These are phyloP conservation scores for Spea multiplicata DNA, from an alignment of 2,113 vertebrate genomes.

Conservation along the genomic window DNA sequence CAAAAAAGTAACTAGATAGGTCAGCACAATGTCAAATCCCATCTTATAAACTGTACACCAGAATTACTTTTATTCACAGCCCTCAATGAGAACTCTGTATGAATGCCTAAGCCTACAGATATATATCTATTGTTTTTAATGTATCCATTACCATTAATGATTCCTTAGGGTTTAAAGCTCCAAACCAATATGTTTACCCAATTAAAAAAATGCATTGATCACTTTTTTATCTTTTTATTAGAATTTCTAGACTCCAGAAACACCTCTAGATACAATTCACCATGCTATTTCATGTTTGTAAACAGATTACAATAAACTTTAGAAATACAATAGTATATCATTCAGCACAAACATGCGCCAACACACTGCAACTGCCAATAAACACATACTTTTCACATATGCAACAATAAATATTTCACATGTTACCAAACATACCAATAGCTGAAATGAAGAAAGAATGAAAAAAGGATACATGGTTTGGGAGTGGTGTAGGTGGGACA, in stretches of 20 bases:
- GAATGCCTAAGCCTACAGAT: no score
- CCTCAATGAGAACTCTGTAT: no score
- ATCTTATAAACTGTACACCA: no score
- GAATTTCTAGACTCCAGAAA: slow-evolving; percentile 23
- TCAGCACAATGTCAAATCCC: no score
- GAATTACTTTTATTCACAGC: no score
- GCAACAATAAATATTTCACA: slow-evolving; percentile 32
- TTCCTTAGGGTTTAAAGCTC: no score
- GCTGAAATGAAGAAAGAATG: slow-evolving; percentile 8
- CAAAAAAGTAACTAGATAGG: no score
- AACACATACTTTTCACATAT: slow-evolving; percentile 33
- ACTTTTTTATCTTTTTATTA: neutral
- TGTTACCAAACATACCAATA: slow-evolving; percentile 27
- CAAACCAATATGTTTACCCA: no score
- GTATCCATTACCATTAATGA: slow-evolving; percentile 4
- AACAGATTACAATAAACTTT: slow-evolving; percentile 34
- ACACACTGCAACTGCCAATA: slow-evolving; percentile 24
- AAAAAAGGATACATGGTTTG: neutral
- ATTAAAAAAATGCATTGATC: no score
- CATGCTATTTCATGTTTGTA: slow-evolving; percentile 24
- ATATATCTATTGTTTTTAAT: no score
- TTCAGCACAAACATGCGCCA: slow-evolving; percentile 34
- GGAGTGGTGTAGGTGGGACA: neutral
- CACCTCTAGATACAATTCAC: slow-evolving; percentile 23
- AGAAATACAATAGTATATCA: slow-evolving; percentile 18